Conservation (phyloP, 2,113 vertebrate genomes). For the Anolis sagrei region DNA sequence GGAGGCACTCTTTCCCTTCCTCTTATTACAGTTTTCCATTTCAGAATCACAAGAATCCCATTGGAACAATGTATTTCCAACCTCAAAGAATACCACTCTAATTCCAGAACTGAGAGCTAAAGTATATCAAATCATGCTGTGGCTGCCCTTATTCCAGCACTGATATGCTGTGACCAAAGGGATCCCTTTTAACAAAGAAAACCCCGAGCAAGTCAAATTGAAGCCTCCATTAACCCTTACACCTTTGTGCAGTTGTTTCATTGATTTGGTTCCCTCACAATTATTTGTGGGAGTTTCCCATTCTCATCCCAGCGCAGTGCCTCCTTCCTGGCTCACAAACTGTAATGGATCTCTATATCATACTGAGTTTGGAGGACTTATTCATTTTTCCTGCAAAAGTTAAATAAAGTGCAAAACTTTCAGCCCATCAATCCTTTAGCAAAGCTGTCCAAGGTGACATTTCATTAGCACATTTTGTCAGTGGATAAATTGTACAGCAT, state of each 20-base stretch:
- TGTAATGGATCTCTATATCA: conserved; percentile 76
- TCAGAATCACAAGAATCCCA: neutral
- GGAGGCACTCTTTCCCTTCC: neutral
- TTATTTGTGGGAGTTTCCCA: conserved; percentile 36
- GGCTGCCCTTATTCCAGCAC: neutral
- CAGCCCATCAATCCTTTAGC: conserved; percentile 86
- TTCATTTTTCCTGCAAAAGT: conserved; percentile 83
- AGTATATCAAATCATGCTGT: neutral
- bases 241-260: conserved; percentile 38
- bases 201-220: conserved; percentile 25
- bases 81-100: neutral
- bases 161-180: neutral
- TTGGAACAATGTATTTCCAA: neutral
- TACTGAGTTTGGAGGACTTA: conserved; percentile 78
- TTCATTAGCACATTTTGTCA: conserved; percentile 95
- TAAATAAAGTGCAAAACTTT: conserved; percentile 90
- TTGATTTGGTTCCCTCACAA: conserved; percentile 56
- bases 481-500: conserved; percentile 86
- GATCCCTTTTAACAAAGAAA: conserved; percentile 27
- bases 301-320: conserved; percentile 46
- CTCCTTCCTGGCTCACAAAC: conserved; percentile 57
- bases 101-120: neutral
- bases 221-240: conserved; percentile 7
- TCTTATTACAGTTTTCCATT: neutral
- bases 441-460: conserved; percentile 90